Conservation (phyloP, 2,113 vertebrate genomes). For the Grallaria varia region DNA sequence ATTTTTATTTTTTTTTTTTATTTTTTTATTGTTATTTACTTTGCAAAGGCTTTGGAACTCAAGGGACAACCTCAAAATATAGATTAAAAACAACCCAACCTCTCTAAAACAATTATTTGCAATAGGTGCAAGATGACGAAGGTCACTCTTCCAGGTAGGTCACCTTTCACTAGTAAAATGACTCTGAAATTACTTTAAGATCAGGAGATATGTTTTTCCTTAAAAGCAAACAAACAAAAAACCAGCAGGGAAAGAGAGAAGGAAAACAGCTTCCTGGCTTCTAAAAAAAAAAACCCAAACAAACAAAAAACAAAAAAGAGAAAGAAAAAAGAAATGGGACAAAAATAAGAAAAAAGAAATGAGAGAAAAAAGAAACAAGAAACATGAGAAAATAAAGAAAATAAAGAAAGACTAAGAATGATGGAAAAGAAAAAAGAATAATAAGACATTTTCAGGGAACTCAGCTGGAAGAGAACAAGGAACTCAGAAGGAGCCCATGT, state of each 20-base stretch:
- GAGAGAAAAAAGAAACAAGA: no score
- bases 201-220: neutral
- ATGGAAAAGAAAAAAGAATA: neutral
- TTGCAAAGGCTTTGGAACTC: neutral
- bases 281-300: neutral
- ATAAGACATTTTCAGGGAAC: neutral
- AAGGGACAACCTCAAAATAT: neutral
- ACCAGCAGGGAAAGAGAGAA: no score
- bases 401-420: neutral
- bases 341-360: no score
- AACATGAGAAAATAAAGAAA: no score
- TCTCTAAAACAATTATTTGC: neutral
- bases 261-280: neutral
- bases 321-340: no score
- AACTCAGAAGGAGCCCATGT: no score
- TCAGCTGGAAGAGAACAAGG: neutral
- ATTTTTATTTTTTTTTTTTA: neutral
- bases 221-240: neutral
- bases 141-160: neutral
- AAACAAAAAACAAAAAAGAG: no score
- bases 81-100: accelerated
- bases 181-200: neutral
- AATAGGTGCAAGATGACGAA: neutral
- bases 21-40: neutral
- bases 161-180: neutral